Conservation (phyloP, 2,797 vertebrate species). For the Pitangus sulphuratus region DNA sequence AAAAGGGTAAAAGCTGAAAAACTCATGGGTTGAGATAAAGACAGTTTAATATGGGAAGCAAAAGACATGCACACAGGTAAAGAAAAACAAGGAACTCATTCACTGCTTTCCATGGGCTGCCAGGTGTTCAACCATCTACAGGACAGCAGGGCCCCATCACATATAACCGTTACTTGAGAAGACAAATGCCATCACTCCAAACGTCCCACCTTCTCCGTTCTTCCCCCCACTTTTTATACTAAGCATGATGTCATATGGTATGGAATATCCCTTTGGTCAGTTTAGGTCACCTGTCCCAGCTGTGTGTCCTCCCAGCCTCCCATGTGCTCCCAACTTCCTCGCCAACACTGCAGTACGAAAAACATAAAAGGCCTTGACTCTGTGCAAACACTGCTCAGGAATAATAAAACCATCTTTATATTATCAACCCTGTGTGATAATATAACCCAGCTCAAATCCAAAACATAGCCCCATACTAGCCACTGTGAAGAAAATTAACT, state of each 20-base stretch:
- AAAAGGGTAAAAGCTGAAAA: not conserved
- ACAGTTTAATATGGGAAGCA: not conserved
- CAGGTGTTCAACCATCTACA: not conserved
- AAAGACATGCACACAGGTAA: not conserved
- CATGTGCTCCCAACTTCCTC: not conserved
- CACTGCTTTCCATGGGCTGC: not conserved
- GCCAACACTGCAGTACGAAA: fast-evolving
- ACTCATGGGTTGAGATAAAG: not conserved
- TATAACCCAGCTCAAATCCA: not conserved
- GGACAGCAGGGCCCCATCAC: not conserved
- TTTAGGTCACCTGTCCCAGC: not conserved
- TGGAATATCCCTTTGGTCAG: not conserved
- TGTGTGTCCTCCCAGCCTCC: not conserved
- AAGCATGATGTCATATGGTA: not conserved
- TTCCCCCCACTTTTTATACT: not conserved
- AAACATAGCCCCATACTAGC: not conserved
- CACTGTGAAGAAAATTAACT: not conserved
- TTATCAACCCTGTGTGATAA: not conserved
- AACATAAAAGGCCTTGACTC: not conserved
- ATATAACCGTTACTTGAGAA: fast-evolving
- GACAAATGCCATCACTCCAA: not conserved
- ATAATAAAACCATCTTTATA: not conserved
- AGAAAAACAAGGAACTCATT: not conserved
- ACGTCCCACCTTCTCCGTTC: not conserved
- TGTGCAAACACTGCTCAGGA: not conserved